Evolutionary conservation across 2,888 invertebrate genomes (phyloP).

Genomic region (Coleophora flavipennella): DNA sequence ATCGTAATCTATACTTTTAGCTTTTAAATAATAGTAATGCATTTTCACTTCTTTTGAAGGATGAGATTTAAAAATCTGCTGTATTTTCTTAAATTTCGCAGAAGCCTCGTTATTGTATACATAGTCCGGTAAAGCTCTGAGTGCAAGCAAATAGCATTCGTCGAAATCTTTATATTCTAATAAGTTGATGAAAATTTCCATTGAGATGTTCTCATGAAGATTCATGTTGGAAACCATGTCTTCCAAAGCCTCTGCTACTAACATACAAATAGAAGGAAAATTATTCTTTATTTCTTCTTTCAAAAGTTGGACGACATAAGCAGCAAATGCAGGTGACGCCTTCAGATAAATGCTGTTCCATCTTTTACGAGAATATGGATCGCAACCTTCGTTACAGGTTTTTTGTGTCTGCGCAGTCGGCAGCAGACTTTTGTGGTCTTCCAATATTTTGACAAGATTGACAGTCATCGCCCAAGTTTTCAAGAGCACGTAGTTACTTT

Average conservation of each 20-base stretch:
- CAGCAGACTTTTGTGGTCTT: conserved; percentile 7
- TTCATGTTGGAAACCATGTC: not conserved
- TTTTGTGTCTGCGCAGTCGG: not conserved
- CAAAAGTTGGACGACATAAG: not conserved
- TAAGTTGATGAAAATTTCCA: not conserved
- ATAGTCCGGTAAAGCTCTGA: not conserved
- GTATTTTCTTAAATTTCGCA: not conserved
- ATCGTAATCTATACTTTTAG: no score
- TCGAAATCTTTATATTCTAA: not conserved
- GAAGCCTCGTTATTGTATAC: not conserved
- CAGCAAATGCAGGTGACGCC: not conserved
- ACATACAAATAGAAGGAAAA: not conserved
- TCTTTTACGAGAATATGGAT: not conserved
- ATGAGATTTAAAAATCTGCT: conserved; percentile 16
- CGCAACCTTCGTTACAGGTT: not conserved
- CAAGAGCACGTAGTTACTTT: conserved; percentile 21
- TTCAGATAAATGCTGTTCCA: conserved; percentile 1
- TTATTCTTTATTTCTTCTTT: conserved; percentile 1
- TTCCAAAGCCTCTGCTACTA: not conserved
- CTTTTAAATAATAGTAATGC: conserved; percentile 22
- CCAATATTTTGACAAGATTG: conserved; percentile 18
- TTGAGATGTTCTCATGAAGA: not conserved
- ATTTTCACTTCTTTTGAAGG: conserved; percentile 27
- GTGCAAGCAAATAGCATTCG: not conserved
- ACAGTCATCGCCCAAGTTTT: conserved; percentile 26